phyloP scores from a whole-genome alignment of 2,797 vertebrate genomes.

The Micrastur ruficollis region DNA sequence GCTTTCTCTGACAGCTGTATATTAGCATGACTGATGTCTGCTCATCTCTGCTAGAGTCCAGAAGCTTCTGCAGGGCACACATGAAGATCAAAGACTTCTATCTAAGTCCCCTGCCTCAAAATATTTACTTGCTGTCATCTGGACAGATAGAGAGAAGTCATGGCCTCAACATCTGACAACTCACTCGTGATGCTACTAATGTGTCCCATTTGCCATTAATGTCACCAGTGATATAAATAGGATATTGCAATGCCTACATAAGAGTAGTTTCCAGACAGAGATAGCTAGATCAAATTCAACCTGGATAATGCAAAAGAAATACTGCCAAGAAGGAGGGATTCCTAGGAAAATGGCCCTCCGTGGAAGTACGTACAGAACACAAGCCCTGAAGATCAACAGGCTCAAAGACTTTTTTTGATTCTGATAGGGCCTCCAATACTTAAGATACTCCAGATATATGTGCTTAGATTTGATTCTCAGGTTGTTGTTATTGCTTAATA shows the following conservation, averaged over 20 bases:
- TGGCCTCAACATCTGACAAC: conserved; percentile 42
- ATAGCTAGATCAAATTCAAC: background rate
- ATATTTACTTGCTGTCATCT: conserved; percentile 65
- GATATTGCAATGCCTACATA: background rate
- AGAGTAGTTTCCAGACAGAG: background rate
- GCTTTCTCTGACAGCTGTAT: background rate
- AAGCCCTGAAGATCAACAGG: background rate
- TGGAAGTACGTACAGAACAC: background rate
- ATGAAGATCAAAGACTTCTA: conserved; percentile 53
- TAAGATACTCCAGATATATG: background rate
- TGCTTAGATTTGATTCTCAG: background rate
- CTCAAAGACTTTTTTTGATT: background rate
- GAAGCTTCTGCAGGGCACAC: conserved; percentile 33
- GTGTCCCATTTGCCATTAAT: background rate
- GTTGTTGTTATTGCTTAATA: background rate
- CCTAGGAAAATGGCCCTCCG: background rate
- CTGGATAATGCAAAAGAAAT: background rate
- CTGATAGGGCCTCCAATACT: background rate
- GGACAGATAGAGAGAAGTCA: conserved; percentile 49
- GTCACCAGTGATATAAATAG: conserved; percentile 6
- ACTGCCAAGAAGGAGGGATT: background rate
- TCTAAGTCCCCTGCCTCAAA: conserved; percentile 49
- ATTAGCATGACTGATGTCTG: background rate
- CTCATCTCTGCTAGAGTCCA: background rate
- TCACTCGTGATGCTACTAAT: background rate